A percentile compares a stretch with the other conserved stretches of the same genome.
These are phyloP conservation scores for Drosophila prostipennis DNA, from an alignment of 2,888 invertebrate genomes.

Conservation along the genomic window DNA sequence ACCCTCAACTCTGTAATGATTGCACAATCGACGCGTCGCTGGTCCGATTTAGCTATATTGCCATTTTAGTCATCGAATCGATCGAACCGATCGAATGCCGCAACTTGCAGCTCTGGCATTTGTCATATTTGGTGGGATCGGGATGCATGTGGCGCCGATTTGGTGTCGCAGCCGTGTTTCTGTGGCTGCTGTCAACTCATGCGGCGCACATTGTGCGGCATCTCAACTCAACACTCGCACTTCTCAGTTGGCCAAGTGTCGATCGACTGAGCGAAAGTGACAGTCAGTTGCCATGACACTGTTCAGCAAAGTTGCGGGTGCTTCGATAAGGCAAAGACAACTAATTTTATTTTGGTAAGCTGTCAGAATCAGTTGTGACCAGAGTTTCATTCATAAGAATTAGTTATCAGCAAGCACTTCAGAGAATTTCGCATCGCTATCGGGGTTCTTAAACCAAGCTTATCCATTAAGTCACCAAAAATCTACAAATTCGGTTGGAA, in stretches of 20 bases:
- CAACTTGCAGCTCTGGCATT: slow-evolving; percentile 69
- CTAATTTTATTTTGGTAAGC: background rate
- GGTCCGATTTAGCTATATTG: slow-evolving; percentile 49
- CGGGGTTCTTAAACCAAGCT: no score
- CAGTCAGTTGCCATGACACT: slow-evolving; percentile 56
- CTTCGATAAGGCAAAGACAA: slow-evolving; percentile 4
- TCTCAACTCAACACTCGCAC: slow-evolving; percentile 48
- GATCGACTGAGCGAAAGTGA: slow-evolving; percentile 69
- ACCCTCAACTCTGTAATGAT: slow-evolving; percentile 48
- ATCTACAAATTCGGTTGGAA: no score
- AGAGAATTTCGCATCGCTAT: no score
- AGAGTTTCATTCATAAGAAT: no score
- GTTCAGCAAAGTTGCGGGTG: slow-evolving; percentile 39
- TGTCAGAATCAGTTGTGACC: no score
- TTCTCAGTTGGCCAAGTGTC: slow-evolving; percentile 48
- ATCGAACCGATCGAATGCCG: slow-evolving; percentile 59
- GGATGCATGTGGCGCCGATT: slow-evolving; percentile 64
- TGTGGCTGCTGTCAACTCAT: slow-evolving; percentile 56
- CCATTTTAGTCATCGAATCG: slow-evolving; percentile 57
- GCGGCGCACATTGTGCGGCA: slow-evolving; percentile 54
- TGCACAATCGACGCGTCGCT: slow-evolving; percentile 58
- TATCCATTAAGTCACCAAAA: no score
- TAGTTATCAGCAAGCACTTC: no score
- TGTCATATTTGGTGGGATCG: slow-evolving; percentile 74
- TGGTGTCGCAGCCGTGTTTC: slow-evolving; percentile 49